phyloP scores from a whole-genome alignment of 1,140 invertebrate genomes.

The Bombus sylvicola region DNA sequence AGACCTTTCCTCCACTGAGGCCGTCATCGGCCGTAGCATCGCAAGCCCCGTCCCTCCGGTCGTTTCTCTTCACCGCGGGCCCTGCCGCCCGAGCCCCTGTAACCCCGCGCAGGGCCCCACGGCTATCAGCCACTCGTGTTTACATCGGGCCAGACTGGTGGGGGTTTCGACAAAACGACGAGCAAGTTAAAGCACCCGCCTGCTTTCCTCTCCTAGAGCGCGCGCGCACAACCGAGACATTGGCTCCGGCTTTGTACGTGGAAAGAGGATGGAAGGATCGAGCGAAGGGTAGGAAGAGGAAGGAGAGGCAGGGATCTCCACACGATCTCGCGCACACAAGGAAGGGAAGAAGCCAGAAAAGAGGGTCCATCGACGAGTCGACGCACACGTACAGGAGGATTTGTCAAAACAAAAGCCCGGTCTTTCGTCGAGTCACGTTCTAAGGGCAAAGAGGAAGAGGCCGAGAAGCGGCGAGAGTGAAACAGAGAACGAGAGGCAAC shows the following conservation, averaged over 20 bases:
- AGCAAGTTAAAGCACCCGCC: slow-evolving; percentile 61
- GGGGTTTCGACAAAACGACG: slow-evolving; percentile 65
- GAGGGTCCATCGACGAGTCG: slow-evolving; percentile 57
- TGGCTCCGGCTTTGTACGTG: background rate
- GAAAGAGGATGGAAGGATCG: background rate
- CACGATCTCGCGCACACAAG: slow-evolving; percentile 22
- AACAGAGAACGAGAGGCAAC: background rate
- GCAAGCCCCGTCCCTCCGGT: slow-evolving; percentile 30
- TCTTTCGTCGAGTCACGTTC: slow-evolving; percentile 76
- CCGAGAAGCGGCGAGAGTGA: background rate
- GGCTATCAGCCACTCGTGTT: slow-evolving; percentile 80
- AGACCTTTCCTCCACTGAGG: slow-evolving; percentile 13
- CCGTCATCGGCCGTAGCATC: background rate
- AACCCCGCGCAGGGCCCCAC: slow-evolving; percentile 63
- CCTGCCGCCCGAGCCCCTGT: slow-evolving; percentile 44
- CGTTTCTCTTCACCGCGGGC: slow-evolving; percentile 47
- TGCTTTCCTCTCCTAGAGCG: slow-evolving; percentile 13
- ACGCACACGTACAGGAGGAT: slow-evolving; percentile 67
- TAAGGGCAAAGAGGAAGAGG: slow-evolving; percentile 50
- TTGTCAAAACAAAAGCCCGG: slow-evolving; percentile 78
- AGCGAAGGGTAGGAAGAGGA: background rate
- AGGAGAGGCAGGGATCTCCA: slow-evolving; percentile 19
- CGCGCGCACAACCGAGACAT: slow-evolving; percentile 32
- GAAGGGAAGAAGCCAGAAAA: slow-evolving; percentile 50
- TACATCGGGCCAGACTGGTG: slow-evolving; percentile 70